phyloP scores from a whole-genome alignment of 2,888 invertebrate species.

The Nomada hirtipes region DNA sequence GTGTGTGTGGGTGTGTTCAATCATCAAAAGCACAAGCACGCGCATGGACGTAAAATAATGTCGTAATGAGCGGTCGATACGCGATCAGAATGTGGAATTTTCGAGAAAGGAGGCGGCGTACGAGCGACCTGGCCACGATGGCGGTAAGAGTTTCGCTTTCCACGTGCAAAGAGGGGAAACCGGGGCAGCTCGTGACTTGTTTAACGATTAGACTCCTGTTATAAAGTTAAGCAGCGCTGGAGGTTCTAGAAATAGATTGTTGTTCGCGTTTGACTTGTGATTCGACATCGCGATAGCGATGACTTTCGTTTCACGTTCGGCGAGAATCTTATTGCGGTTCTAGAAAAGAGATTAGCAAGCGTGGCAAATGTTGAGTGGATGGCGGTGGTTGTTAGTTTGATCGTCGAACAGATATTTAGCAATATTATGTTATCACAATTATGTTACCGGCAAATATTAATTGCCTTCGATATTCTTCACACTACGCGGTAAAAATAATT shows the following conservation, averaged over 20 bases:
- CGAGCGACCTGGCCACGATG: slow-evolving; percentile 7
- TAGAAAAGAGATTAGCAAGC: too few relatives aligned
- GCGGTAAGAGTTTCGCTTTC: slow-evolving; percentile 40
- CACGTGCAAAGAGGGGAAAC: slow-evolving; percentile 41
- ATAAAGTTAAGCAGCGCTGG: neutral
- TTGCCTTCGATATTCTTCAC: too few relatives aligned
- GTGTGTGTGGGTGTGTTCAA: neutral
- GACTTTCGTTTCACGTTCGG: too few relatives aligned
- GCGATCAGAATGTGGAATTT: slow-evolving; percentile 52
- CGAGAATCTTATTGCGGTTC: too few relatives aligned
- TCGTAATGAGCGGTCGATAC: slow-evolving; percentile 61
- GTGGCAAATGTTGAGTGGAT: too few relatives aligned
- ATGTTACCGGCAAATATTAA: too few relatives aligned
- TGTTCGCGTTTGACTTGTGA: too few relatives aligned
- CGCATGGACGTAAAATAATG: slow-evolving; percentile 48
- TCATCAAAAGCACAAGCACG: slow-evolving; percentile 39
- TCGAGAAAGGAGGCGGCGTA: slow-evolving; percentile 39
- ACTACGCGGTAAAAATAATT: too few relatives aligned
- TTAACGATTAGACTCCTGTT: slow-evolving; percentile 23
- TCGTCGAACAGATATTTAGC: too few relatives aligned
- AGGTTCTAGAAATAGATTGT: neutral
- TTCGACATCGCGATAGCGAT: too few relatives aligned
- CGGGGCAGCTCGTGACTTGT: slow-evolving; percentile 43
- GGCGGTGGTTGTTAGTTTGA: too few relatives aligned
- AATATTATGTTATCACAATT: too few relatives aligned